Evolutionary conservation across 2,888 invertebrate species (phyloP).

Genomic region (Tricholauxania praeusta): DNA sequence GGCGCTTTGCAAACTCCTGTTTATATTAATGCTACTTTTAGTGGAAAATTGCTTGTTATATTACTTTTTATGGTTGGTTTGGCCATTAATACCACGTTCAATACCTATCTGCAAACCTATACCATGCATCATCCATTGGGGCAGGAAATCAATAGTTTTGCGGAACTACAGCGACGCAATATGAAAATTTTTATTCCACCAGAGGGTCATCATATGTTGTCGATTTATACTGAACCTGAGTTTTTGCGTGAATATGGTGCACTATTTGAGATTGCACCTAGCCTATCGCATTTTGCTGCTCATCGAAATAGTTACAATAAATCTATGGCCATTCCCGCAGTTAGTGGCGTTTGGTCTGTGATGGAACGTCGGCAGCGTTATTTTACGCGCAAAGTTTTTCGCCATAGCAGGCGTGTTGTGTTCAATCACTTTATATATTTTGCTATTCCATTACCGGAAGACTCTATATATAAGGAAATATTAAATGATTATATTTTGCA

Average conservation of each 20-base stretch:
- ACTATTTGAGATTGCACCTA: conserved; percentile 13
- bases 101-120: background rate
- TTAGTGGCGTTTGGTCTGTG: conserved; percentile 27
- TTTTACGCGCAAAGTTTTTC: conserved; percentile 36
- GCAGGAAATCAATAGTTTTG: conserved; percentile 3
- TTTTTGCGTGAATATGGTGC: background rate
- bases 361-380: conserved; percentile 30
- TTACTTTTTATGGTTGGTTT: background rate
- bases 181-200: background rate
- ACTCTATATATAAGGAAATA: conserved; percentile 39
- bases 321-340: conserved; percentile 21
- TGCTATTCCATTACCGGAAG: conserved; percentile 40
- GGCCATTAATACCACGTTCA: background rate
- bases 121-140: background rate
- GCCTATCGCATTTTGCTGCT: conserved; percentile 11
- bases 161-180: background rate
- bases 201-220: background rate
- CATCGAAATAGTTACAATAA: conserved; percentile 25
- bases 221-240: background rate
- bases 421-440: conserved; percentile 23
- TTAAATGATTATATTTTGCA: conserved; percentile 37
- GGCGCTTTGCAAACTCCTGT: background rate
- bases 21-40: too few relatives aligned
- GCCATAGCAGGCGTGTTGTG: conserved; percentile 2
- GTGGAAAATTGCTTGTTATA: background rate